Evolutionary conservation across 2,113 vertebrate species (phyloP).

Genomic region (Salminus brasiliensis): DNA sequence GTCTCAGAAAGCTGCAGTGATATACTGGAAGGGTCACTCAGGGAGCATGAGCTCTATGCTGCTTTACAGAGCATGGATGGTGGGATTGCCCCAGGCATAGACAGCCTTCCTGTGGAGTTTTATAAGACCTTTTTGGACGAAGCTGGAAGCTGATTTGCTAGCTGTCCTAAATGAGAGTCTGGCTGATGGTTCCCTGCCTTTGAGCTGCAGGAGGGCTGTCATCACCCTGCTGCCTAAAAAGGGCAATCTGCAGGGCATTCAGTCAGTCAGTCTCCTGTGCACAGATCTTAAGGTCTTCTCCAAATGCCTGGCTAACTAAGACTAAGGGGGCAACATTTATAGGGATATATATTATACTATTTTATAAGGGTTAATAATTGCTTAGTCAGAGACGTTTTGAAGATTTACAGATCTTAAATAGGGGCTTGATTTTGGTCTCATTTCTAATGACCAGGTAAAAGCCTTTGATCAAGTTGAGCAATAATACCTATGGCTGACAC

Average conservation of each 20-base stretch:
- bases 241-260: slow-evolving; percentile 1
- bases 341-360: too few relatives aligned
- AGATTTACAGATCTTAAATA: too few relatives aligned
- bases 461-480: too few relatives aligned
- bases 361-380: too few relatives aligned
- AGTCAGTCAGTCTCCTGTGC: too few relatives aligned
- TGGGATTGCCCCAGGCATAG: slow-evolving; percentile 8
- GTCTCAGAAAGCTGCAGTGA: too few relatives aligned
- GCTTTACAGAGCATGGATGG: background rate
- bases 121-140: slow-evolving; percentile 6
- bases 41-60: background rate
- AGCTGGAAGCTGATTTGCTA: background rate
- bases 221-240: background rate
- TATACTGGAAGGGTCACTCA: background rate
- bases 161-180: slow-evolving; percentile 4
- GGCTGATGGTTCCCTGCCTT: background rate
- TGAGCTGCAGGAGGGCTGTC: slow-evolving; percentile 16
- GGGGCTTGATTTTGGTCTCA: background rate
- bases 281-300: too few relatives aligned
- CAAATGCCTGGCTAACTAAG: too few relatives aligned
- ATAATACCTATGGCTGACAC: too few relatives aligned
- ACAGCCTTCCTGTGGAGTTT: slow-evolving; percentile 24
- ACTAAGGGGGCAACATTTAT: background rate
- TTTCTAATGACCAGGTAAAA: background rate
- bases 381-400: too few relatives aligned